These are phyloP conservation scores for Scaptodrosophila latifasciaeformis DNA, from an alignment of 2,888 invertebrate genomes.

Conservation along the genomic window DNA sequence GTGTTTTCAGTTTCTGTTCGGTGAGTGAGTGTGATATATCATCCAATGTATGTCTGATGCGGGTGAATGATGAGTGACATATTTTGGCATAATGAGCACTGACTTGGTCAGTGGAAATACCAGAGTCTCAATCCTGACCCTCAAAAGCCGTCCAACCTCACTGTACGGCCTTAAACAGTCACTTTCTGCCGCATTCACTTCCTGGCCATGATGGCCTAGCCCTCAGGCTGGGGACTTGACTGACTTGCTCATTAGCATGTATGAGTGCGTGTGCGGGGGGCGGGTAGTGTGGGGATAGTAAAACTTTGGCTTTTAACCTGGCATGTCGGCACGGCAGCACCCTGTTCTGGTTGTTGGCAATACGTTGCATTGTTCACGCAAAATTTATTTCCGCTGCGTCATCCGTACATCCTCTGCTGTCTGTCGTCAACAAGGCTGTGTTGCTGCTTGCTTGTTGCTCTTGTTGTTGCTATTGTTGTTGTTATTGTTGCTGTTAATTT, in stretches of 20 bases:
- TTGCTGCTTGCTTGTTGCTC: too few relatives aligned
- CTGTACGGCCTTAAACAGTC: constrained; percentile 40
- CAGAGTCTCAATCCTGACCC: constrained; percentile 6
- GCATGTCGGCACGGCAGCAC: too few relatives aligned
- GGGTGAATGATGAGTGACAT: not conserved
- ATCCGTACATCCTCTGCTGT: constrained; percentile 64
- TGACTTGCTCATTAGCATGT: constrained; percentile 61
- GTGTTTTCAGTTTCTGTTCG: too few relatives aligned
- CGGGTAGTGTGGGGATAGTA: too few relatives aligned
- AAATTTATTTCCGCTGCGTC: constrained; percentile 67
- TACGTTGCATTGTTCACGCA: constrained; percentile 64
- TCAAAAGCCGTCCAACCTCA: constrained; percentile 2
- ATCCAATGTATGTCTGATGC: too few relatives aligned
- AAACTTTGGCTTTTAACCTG: too few relatives aligned
- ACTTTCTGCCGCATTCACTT: constrained; percentile 41
- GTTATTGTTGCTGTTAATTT: constrained; percentile 54
- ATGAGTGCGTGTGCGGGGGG: constrained; percentile 31
- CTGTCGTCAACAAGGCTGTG: constrained; percentile 46
- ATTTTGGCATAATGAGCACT: not conserved
- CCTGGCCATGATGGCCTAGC: not conserved
- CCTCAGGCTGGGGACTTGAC: constrained; percentile 19
- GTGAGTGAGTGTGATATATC: not conserved
- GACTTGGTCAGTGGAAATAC: not conserved
- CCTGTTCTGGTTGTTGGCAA: too few relatives aligned
- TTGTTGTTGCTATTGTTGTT: constrained; percentile 28